Percentiles rank a stretch among this genome's conserved stretches.
These are phyloP conservation scores for Heliconius ismenius DNA, from an alignment of 2,888 invertebrate genomes.

Conservation along the genomic window DNA sequence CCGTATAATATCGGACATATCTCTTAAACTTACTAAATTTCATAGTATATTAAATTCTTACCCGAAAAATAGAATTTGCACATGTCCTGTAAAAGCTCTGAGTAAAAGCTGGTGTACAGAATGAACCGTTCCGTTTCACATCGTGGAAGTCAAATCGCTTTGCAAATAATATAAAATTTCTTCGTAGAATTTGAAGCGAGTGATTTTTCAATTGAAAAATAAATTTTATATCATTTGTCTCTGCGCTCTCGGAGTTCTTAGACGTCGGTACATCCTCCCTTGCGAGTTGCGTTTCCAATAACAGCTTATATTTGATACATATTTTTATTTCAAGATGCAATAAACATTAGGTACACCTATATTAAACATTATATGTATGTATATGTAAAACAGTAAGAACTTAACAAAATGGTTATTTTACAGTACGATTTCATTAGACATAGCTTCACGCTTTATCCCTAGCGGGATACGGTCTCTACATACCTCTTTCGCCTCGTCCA, in stretches of 20 bases:
- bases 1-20: neutral
- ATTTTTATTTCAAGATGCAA: neutral
- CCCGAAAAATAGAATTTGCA: neutral
- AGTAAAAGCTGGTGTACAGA: neutral
- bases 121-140: neutral
- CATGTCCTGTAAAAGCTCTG: neutral
- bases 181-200: neutral
- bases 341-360: neutral
- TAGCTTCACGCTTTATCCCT: no score
- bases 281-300: neutral
- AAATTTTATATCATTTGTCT: conserved; percentile 26
- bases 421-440: no score
- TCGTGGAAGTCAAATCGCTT: conserved; percentile 11
- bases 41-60: neutral
- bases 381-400: no score
- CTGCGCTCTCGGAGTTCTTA: neutral
- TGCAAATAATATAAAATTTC: conserved; percentile 11
- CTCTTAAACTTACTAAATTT: neutral
- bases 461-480: no score
- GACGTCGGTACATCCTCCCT: neutral
- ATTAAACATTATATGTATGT: no score
- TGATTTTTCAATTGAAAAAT: conserved; percentile 27
- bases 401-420: no score
- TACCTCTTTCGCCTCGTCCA: no score
- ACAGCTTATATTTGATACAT: neutral